Conservation (phyloP, 2,888 invertebrate genomes). For the Volucella inflata region DNA sequence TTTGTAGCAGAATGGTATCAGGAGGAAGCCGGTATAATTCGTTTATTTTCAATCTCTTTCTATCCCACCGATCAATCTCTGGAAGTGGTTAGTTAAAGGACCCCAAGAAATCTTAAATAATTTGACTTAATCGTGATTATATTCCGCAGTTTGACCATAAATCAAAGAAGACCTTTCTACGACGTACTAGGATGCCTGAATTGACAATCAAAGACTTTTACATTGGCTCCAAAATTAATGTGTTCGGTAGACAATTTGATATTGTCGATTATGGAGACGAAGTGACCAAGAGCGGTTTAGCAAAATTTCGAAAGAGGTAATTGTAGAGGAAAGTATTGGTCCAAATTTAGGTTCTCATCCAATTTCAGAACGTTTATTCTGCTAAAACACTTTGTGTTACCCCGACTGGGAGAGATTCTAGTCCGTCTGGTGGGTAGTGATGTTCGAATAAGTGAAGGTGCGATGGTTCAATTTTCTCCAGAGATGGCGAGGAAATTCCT, state of each 20-base stretch:
- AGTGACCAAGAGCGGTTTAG: conserved; percentile 85
- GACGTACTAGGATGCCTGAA: conserved; percentile 85
- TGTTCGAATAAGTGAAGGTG: conserved; percentile 88
- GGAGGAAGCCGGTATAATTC: conserved; percentile 88
- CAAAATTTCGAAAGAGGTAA: conserved; percentile 88
- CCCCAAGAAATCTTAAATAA: conserved; percentile 1
- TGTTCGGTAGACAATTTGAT: conserved; percentile 90
- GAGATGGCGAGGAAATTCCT: conserved; percentile 88
- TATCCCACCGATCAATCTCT: conserved; percentile 91
- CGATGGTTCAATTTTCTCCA: conserved; percentile 88
- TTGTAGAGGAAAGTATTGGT: conserved; percentile 58
- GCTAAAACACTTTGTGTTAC: conserved; percentile 89
- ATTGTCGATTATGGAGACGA: conserved; percentile 90
- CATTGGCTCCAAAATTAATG: conserved; percentile 89
- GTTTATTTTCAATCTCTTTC: conserved; percentile 90
- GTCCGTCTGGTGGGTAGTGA: conserved; percentile 87
- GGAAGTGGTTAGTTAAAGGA: conserved; percentile 87
- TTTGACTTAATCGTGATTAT: not conserved
- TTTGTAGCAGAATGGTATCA: conserved; percentile 95
- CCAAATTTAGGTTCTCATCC: conserved; percentile 25
- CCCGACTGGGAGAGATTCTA: conserved; percentile 90
- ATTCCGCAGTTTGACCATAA: conserved; percentile 86
- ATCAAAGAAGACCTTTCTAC: conserved; percentile 87
- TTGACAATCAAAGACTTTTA: conserved; percentile 88
- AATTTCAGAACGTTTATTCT: conserved; percentile 89